Conservation (phyloP, 2,888 invertebrate species). For the Hypomecis atomaria region DNA sequence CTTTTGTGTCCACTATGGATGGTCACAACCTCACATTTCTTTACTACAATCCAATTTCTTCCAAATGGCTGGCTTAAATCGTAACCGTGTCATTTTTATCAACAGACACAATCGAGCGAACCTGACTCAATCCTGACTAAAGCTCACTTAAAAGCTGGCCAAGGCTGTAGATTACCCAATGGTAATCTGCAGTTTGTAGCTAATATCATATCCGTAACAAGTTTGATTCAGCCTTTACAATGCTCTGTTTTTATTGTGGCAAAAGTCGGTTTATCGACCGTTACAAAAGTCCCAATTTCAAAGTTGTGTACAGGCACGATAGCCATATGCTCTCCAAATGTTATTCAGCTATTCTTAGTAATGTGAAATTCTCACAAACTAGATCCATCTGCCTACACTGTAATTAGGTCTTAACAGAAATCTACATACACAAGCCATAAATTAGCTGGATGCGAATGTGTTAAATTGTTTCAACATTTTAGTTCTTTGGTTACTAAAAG, state of each 20-base stretch:
- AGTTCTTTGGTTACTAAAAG: no score
- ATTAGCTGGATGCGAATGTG: background rate
- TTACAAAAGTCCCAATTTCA: slow-evolving; percentile 5
- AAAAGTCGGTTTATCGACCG: background rate
- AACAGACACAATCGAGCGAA: no score
- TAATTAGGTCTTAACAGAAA: slow-evolving; percentile 28
- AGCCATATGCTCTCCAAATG: slow-evolving; percentile 52
- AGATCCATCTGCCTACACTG: slow-evolving; percentile 26
- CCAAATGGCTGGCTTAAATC: no score
- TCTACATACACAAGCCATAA: slow-evolving; percentile 20
- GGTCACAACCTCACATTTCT: no score
- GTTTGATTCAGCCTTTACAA: background rate
- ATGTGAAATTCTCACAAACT: slow-evolving; percentile 39
- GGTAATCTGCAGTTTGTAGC: no score
- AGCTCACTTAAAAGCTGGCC: no score
- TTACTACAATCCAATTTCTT: no score
- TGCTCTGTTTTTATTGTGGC: background rate
- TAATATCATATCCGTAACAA: no score
- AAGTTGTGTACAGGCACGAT: slow-evolving; percentile 16
- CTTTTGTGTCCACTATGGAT: no score
- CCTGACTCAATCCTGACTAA: no score
- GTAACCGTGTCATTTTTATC: no score
- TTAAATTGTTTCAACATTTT: slow-evolving; percentile 1
- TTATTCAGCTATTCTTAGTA: slow-evolving; percentile 38
- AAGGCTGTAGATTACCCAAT: no score